Evolutionary conservation across 2,888 invertebrate species (phyloP), one percentile per base, ranked within the genome.

Genomic region (Nipponacmea schrenckii): DNA sequence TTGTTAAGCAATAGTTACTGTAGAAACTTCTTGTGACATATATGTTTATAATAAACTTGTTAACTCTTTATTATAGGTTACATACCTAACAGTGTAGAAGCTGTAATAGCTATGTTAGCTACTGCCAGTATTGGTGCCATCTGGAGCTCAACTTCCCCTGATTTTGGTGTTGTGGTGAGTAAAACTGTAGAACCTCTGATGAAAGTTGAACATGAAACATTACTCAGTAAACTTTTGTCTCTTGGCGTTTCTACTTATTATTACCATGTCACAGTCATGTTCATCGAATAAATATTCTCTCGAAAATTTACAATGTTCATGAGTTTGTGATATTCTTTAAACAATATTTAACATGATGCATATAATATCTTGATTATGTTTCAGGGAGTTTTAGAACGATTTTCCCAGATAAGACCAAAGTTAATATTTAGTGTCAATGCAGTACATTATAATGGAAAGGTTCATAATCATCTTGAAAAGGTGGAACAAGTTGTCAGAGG

Each of bases 91-190:
- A 88, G 89, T 74, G 84, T 87, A 63, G 90, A 91, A 79, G 90
- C 91, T 1, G 84, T 91, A 17, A 89, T 88, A 45, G 91, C 91
- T 15, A 90, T 91, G 88, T 84, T 91, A 70, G 91, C 91, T 15
- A 87, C 90, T 8, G 88, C 91, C 1, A 89, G 90, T 74, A 84
- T 91, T 26, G 91, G 91, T 44, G 91, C 91, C 3, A 86, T 90
- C 0, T 91, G 91, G 91, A 90, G 90, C 68, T 90, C 90, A 8
- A 90, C 91, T 0, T 91, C 91, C 2, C 91, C 91, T 2, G 91
- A 91, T 80, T 91, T 91, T 83, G 91, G 91, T 73, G 89, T 89
- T 31, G 87, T 88, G 73, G 91, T 90, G 80, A 79, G 84, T 79
- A 17, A n/a, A n/a, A 15, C 17, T 50, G 12, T 0, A 39, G 10